phyloP scores from a whole-genome alignment of 2,797 vertebrate species.

The Delichon dasypus region DNA sequence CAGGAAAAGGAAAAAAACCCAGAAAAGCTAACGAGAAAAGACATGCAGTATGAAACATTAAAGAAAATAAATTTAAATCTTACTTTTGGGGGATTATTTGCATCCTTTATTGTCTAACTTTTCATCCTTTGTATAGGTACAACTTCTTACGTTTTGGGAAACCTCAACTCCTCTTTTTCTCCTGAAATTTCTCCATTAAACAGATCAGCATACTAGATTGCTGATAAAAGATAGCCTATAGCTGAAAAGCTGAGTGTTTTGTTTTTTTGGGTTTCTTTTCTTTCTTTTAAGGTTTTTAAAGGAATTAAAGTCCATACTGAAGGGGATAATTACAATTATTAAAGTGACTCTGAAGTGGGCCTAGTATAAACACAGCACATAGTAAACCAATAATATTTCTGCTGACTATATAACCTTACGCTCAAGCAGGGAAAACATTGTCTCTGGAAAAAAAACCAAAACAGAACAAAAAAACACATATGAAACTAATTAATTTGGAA shows the following conservation, averaged over 20 bases:
- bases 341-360: background rate
- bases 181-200: background rate
- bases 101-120: background rate
- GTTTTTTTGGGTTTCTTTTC: fast-evolving
- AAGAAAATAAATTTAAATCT: background rate
- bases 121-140: background rate
- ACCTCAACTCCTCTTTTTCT: background rate
- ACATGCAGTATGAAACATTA: background rate
- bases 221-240: background rate
- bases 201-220: background rate
- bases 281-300: background rate
- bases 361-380: background rate
- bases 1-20: background rate
- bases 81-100: background rate
- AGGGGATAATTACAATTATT: background rate
- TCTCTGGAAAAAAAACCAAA: background rate
- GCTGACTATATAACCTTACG: background rate
- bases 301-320: background rate
- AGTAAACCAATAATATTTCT: background rate
- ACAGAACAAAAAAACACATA: background rate
- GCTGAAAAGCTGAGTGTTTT: background rate
- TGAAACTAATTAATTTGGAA: background rate
- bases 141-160: background rate
- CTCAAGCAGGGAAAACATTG: background rate
- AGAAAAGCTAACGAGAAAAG: background rate